Percentiles rank a stretch among this genome's conserved stretches.
These are phyloP conservation scores for Chelon labrosus DNA, from an alignment of 2,797 vertebrate genomes.

Conservation along the genomic window DNA sequence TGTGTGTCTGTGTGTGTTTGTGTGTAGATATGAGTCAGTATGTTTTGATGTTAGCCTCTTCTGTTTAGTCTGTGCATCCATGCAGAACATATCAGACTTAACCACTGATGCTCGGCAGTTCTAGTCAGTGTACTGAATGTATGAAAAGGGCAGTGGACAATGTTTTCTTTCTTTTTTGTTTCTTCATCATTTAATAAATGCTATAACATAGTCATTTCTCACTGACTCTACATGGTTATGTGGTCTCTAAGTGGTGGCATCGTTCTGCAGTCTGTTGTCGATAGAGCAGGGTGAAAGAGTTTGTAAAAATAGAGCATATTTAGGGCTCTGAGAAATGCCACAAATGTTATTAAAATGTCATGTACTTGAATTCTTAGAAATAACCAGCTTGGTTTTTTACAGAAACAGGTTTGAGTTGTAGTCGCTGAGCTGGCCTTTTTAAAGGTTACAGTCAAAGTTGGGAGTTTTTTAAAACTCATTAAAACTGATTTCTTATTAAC, in stretches of 20 bases:
- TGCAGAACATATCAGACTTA: conserved; percentile 6
- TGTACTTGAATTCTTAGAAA: neutral
- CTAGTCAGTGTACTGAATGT: neutral
- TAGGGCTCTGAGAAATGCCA: neutral
- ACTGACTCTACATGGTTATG: neutral
- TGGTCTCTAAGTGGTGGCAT: neutral
- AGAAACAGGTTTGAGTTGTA: neutral
- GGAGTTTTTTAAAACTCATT: too few species aligned
- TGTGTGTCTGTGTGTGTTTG: neutral
- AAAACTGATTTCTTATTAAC: too few species aligned
- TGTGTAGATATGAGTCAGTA: neutral
- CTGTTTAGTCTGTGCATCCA: conserved; percentile 9
- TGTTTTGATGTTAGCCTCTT: neutral
- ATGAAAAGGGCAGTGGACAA: neutral
- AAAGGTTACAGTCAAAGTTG: too few species aligned
- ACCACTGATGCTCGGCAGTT: neutral
- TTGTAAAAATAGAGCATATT: neutral
- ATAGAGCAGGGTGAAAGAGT: neutral
- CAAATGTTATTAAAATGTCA: neutral
- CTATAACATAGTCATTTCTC: conserved; percentile 10
- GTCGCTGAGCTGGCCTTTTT: neutral
- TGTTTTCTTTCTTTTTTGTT: conserved; percentile 3
- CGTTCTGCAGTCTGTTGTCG: neutral
- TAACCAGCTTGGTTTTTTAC: neutral
- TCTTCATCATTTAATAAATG: neutral